Base-by-base conservation (phyloP, 2,797 vertebrate species). In the Acropternis orthonyx region DNA sequence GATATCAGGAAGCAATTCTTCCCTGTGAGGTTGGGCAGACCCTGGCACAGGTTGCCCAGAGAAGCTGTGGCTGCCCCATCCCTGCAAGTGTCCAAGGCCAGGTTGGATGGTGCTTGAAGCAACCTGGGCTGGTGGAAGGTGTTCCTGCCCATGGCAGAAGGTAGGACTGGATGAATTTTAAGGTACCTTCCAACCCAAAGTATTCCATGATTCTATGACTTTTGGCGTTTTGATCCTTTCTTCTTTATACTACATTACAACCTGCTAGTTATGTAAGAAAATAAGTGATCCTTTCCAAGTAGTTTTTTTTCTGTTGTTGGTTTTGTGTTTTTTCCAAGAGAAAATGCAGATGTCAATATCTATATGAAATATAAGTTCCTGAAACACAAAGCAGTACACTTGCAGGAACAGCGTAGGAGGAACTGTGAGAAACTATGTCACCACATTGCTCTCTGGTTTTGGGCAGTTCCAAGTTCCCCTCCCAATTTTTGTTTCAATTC, bases 381-480 rank as follows among this genome's bases (percentile, higher is more conserved):
- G 81, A 87, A 92, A 89, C 92, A 87, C 81, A 92, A 89, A 94
- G 87, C 87, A 93, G 68, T 83, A 84, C 81, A 92, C 62, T 96
- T 88, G 79, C 58, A 85, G 74, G 77, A 93, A 87, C 66, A 86
- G 76, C 15, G 18, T 68, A 86, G 86, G 88, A 95, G 75, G 67
- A 94, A 88, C 75, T 75, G 71, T 83, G 82, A 85, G 75, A 93
- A 96, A 94, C 89, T 93, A 78, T 89, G 87, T 95, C 68, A 94
- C 76, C 71, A 85, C 77, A 72, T 91, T 89, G 91, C 92, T 84
- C 76, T 94, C 41, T 75, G 89, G 79, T 91, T 95, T 96, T 92
- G 76, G 87, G 87, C 85, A 92, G 92, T 87, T 96, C 95, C 89
- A 90, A 94, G 89, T 86, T 94, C 78, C 55, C 91, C 93, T 93